Evolutionary conservation across 2,888 invertebrate species (phyloP).

Genomic region (Pachydiplax longipennis): DNA sequence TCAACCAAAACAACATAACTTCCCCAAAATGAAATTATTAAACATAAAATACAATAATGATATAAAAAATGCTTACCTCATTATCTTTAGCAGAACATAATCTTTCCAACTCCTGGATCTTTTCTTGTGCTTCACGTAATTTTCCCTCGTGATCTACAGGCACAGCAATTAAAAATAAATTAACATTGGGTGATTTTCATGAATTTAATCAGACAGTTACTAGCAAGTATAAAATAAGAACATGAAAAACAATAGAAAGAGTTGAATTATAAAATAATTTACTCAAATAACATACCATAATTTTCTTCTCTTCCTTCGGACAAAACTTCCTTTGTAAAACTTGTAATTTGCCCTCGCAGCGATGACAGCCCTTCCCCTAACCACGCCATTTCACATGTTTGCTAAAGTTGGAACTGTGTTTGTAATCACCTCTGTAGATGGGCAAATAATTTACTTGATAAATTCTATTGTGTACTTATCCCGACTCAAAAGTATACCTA

Average conservation of each 20-base stretch:
- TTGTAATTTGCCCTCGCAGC: slow-evolving; percentile 84
- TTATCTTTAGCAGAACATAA: slow-evolving; percentile 67
- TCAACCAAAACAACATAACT: too few relatives aligned
- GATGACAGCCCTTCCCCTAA: slow-evolving; percentile 62
- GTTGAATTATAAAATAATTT: background rate
- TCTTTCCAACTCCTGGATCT: slow-evolving; percentile 65
- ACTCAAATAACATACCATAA: slow-evolving; percentile 60
- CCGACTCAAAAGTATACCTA: background rate
- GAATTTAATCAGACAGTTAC: background rate
- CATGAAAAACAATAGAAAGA: too few relatives aligned
- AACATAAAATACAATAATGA: background rate
- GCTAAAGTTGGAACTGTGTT: background rate
- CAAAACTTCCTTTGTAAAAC: slow-evolving; percentile 87
- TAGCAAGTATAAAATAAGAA: background rate
- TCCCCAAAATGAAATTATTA: background rate
- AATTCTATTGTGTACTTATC: background rate
- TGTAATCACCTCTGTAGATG: too few relatives aligned
- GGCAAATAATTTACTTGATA: background rate
- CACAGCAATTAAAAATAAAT: background rate
- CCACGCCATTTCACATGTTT: slow-evolving; percentile 59
- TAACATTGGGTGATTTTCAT: background rate
- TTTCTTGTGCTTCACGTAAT: slow-evolving; percentile 56
- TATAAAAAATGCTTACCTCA: slow-evolving; percentile 63
- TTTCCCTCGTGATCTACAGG: slow-evolving; percentile 54
- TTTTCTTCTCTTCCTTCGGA: slow-evolving; percentile 74